Evolutionary conservation across 2,113 vertebrate species (phyloP), one percentile per base, ranked within the genome.

Genomic region (Canis aureus): DNA sequence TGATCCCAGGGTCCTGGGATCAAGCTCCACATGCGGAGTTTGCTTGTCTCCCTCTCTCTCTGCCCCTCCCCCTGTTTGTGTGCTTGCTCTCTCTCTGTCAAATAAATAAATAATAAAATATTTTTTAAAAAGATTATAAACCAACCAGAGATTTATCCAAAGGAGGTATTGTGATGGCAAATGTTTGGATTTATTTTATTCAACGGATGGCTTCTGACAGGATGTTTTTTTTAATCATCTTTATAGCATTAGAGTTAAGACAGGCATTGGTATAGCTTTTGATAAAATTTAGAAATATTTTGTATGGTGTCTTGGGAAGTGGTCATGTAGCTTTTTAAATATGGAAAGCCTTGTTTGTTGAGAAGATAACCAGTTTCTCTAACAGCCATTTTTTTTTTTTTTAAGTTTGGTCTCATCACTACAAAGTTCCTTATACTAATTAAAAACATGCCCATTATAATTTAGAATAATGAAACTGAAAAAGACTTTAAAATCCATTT

Each of bases 401-500:
- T 53, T 59, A 25, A 49, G 51, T 8, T 32, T 55, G 22, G 11
- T 78, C 22, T 84, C 55, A 80, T 93, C 78, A 88, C 17, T 96
- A 57, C 29, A 13, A 51, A 89, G 13, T 57, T 69, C 20, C 49
- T 89, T 29, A 66, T 27, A 19, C 29, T 51, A 80, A 43, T 66
- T 95, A 15, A 82, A 86, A 92, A 43, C 1, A 90, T 78, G 32
- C 27, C 5, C 11, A n/a, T 66, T 57, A 51, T 88, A 73, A 78
- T 16, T 89, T 89, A 95, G 49, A 38, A 43, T 32, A 64, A 67
- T 43, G 35, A 62, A 53, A 38, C 53, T 91, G 23, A 27, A 85
- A 79, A 88, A 94, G 1, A 71, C 20, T 80, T 95, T 38, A 84
- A 74, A 88, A 91, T 74, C 91, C 20, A 93, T 55, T 91, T 83